These are phyloP conservation scores for Microplitis mediator DNA, from an alignment of 1,140 invertebrate species.

Conservation along the genomic window DNA sequence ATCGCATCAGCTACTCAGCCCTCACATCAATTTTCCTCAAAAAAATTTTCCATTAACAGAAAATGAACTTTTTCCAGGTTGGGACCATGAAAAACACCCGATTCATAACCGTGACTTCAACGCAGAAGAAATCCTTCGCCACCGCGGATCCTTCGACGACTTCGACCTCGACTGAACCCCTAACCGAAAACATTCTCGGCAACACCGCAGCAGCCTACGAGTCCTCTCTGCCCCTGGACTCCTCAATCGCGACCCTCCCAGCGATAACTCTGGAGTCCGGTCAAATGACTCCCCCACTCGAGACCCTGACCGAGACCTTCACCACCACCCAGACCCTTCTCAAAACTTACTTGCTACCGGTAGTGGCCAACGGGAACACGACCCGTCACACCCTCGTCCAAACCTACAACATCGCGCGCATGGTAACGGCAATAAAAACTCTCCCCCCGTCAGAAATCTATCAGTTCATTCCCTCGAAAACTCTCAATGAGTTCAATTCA, in stretches of 20 bases:
- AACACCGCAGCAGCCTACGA: constrained; percentile 76
- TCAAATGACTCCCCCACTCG: constrained; percentile 78
- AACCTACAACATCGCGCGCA: constrained; percentile 83
- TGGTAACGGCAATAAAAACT: constrained; percentile 87
- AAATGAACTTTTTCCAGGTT: constrained; percentile 63
- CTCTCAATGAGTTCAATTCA: constrained; percentile 86
- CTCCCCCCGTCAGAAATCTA: constrained; percentile 84
- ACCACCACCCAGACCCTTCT: constrained; percentile 85
- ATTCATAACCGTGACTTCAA: constrained; percentile 83
- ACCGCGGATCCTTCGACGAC: constrained; percentile 66
- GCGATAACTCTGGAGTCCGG: constrained; percentile 76
- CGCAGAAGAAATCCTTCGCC: constrained; percentile 76
- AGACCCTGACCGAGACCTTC: constrained; percentile 89
- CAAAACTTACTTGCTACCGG: constrained; percentile 85
- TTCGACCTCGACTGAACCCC: constrained; percentile 71
- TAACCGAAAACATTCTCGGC: constrained; percentile 85
- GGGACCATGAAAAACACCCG: constrained; percentile 85
- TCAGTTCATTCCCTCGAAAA: constrained; percentile 85
- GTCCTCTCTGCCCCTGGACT: constrained; percentile 73
- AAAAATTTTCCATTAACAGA: neutral
- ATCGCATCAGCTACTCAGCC: too few relatives aligned
- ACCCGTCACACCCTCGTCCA: constrained; percentile 81
- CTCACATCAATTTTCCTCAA: neutral
- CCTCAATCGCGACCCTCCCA: constrained; percentile 80
- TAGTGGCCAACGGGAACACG: constrained; percentile 75